Evolutionary conservation across 2,113 vertebrate species (phyloP).

Genomic region (Geococcyx californianus): DNA sequence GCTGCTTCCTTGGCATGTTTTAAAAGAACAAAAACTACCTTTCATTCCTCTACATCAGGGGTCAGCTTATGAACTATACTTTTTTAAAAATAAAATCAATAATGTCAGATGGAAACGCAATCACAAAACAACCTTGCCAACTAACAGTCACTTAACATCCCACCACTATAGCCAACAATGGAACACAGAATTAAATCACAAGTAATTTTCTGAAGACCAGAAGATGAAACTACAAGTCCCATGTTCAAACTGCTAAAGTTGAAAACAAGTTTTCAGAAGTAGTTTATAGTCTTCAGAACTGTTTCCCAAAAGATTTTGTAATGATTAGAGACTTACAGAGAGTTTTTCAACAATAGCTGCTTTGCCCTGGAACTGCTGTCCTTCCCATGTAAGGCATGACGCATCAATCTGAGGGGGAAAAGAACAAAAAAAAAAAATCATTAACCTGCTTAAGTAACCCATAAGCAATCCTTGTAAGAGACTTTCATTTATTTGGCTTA

Average conservation of each 20-base stretch:
- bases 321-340: slow-evolving; percentile 80
- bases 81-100: background rate
- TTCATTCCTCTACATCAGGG: background rate
- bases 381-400: slow-evolving; percentile 99
- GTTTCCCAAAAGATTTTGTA: background rate
- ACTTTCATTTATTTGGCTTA: background rate
- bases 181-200: background rate
- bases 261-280: background rate
- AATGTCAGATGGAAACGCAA: background rate
- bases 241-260: background rate
- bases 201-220: background rate
- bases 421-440: background rate
- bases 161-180: background rate
- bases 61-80: background rate
- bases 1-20: background rate
- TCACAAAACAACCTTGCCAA: background rate
- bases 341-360: slow-evolving; percentile 96
- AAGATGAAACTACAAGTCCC: background rate
- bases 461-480: background rate
- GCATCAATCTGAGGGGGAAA: slow-evolving; percentile 88
- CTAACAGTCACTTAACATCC: background rate
- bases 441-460: background rate
- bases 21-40: background rate
- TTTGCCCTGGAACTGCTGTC: slow-evolving; percentile 97
- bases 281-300: background rate